Evolutionary conservation across 2,113 vertebrate species (phyloP), one percentile per base, ranked within the genome.

Genomic region (Bubalus kerabau): DNA sequence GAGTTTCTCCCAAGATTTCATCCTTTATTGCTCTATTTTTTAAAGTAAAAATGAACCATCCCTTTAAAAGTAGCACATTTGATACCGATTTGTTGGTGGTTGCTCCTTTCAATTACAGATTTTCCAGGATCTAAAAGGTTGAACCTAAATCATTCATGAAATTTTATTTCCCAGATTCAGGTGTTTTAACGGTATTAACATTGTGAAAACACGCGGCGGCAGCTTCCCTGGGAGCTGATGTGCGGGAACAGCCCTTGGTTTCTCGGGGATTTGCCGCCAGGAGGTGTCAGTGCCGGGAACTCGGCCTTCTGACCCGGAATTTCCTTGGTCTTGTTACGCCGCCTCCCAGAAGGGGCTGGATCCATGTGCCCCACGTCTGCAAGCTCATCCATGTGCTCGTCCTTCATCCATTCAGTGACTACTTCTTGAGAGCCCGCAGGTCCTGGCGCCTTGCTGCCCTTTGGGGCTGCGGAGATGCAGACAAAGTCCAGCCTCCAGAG

Each of bases 371-470:
- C 30, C 8, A 1, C 2, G 43, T 9, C 6, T 21, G 7, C 43
- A 13, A 2, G 2, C 5, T 16, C 3, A 0, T 15, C 3, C 9
- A 2, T 7, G 9, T 43, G 76, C 12, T n/a, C 14, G 0, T 14
- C 36, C 12, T 26, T 52, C 17, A 23, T 40, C 32, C 17, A 2
- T 6, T 2, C 9, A 8, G 15, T 0, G 23, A 13, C 10, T 21
- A 1, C 14, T 2, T 76, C 16, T 91, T 0, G 1, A 36, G 28
- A 30, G 40, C 48, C 24, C 2, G 0, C 59, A 3, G 46, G 28
- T 24, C 52, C 60, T 21, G 46, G 48, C 0, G 2, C 43, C 1
- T n/a, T 1, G 43, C 36, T 23, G n/a, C 26, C 0, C 36, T 5
- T 40, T 3, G 4, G 17, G 40, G 28, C 2, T 8, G 6, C 16